Conservation (phyloP, 2,797 vertebrate species). For the Falco rusticolus region DNA sequence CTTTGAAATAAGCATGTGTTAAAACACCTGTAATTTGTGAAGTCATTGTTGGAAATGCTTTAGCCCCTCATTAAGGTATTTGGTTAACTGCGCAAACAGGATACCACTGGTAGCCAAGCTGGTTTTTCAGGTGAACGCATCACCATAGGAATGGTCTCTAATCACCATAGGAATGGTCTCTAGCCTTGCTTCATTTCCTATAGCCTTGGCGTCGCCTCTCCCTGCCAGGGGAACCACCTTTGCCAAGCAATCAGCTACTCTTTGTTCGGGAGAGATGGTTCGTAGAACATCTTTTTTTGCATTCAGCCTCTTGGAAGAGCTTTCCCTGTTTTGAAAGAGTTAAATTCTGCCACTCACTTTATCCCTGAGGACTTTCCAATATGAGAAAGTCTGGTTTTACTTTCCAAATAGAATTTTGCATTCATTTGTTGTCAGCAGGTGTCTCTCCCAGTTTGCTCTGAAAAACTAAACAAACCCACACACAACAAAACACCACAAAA, state of each 20-base stretch:
- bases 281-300: background rate
- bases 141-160: constrained; percentile 20
- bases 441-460: background rate
- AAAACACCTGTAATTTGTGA: constrained; percentile 67
- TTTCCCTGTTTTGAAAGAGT: constrained; percentile 1
- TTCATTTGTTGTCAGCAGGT: background rate
- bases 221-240: background rate
- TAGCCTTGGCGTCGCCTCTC: background rate
- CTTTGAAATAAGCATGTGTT: constrained; percentile 52
- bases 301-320: background rate
- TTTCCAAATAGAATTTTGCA: background rate
- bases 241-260: background rate
- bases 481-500: background rate
- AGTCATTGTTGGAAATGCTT: constrained; percentile 49
- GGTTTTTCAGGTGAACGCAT: constrained; percentile 58
- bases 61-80: constrained; percentile 65
- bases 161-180: constrained; percentile 29
- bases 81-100: constrained; percentile 42
- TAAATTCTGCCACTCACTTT: background rate
- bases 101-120: constrained; percentile 38
- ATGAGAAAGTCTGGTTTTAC: background rate
- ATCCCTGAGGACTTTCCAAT: background rate
- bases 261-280: background rate
- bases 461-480: background rate
- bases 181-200: constrained; percentile 55